Conservation (phyloP, 2,888 invertebrate species). For the Monochamus alternatus region DNA sequence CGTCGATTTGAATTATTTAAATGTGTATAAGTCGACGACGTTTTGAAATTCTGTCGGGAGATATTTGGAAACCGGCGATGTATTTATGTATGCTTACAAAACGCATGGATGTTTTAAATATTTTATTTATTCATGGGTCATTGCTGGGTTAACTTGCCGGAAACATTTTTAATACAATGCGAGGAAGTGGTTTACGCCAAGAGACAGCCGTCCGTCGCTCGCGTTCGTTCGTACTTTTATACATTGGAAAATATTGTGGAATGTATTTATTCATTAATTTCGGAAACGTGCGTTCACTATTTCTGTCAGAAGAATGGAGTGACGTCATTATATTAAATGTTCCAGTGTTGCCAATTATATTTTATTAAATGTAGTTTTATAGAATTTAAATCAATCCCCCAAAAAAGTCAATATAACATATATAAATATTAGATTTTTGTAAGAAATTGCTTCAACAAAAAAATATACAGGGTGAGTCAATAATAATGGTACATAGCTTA, state of each 20-base stretch:
- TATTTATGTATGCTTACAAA: constrained; percentile 22
- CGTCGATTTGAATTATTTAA: constrained; percentile 28
- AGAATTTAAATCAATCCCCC: no score
- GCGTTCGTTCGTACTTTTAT: background rate
- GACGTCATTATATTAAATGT: no score
- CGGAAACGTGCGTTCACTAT: no score
- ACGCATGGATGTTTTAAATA: constrained; percentile 28
- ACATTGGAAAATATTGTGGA: background rate
- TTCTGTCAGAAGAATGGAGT: no score
- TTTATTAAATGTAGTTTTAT: no score
- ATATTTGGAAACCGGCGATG: constrained; percentile 15
- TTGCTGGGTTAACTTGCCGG: constrained; percentile 31
- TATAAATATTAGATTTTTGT: no score
- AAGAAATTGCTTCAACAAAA: no score
- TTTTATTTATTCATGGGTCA: constrained; percentile 35
- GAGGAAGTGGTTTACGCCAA: constrained; percentile 11
- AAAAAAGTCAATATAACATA: no score
- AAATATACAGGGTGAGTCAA: no score
- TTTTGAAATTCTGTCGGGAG: constrained; percentile 33
- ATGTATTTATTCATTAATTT: no score
- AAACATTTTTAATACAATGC: constrained; percentile 31
- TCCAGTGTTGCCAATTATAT: no score
- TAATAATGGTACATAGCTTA: no score
- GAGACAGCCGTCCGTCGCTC: background rate
- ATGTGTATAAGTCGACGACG: constrained; percentile 23